phyloP scores from a whole-genome alignment of 2,797 vertebrate genomes.

The Sphenopsis melanotis region DNA sequence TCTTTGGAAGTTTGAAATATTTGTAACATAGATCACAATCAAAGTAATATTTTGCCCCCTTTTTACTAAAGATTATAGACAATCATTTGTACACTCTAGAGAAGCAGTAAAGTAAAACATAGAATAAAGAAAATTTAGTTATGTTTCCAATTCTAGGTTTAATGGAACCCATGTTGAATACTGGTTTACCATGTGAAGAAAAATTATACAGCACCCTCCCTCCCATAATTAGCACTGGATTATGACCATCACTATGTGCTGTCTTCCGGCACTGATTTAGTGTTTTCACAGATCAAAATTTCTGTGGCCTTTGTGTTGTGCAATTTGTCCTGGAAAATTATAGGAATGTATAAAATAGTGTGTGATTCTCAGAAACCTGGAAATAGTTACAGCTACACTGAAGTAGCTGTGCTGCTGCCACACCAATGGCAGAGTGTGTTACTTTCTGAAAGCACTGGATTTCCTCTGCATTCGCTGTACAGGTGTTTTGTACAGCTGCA shows the following conservation, averaged over 20 bases:
- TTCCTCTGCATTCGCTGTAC: neutral
- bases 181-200: neutral
- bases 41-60: accelerated
- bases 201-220: neutral
- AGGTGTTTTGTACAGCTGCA: neutral
- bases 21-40: neutral
- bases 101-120: neutral
- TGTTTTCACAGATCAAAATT: neutral
- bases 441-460: neutral
- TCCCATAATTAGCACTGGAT: neutral
- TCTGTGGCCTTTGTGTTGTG: neutral
- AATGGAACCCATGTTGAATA: neutral
- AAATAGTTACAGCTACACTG: neutral
- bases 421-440: neutral
- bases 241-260: neutral
- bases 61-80: neutral
- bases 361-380: neutral
- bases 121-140: neutral
- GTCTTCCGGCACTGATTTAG: neutral
- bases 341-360: neutral
- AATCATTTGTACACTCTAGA: neutral
- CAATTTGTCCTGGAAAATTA: neutral
- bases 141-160: neutral
- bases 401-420: neutral
- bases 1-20: neutral